Conservation (phyloP, 2,888 invertebrate species). For the Lordiphosa andalusiaca region DNA sequence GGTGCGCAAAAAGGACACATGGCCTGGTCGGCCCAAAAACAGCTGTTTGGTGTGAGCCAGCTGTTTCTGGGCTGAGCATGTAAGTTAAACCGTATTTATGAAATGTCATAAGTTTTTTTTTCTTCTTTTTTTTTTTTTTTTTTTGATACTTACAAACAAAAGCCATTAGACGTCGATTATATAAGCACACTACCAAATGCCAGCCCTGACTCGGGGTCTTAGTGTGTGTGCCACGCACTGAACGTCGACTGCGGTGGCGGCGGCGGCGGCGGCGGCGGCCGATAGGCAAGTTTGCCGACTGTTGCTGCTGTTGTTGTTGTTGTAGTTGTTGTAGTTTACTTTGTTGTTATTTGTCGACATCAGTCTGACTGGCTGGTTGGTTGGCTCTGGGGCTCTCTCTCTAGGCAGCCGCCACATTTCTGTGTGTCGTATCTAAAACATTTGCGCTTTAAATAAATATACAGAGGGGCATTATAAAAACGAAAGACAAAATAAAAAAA, state of each 20-base stretch:
- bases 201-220: constrained; percentile 23
- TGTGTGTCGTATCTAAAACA: constrained; percentile 70
- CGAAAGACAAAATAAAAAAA: constrained; percentile 39
- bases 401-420: constrained; percentile 39
- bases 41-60: constrained; percentile 44
- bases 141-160: constrained; percentile 64
- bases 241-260: constrained; percentile 30
- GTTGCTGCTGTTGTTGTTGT: constrained; percentile 27
- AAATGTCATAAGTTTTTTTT: background rate
- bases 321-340: constrained; percentile 50
- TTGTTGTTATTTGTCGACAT: constrained; percentile 38
- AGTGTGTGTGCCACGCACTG: constrained; percentile 51
- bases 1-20: constrained; percentile 68
- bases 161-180: constrained; percentile 65
- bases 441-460: constrained; percentile 75
- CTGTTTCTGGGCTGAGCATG: constrained; percentile 54
- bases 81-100: constrained; percentile 9
- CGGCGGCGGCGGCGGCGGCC: constrained; percentile 32
- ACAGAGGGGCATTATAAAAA: constrained; percentile 67
- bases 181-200: constrained; percentile 49
- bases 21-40: constrained; percentile 28
- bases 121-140: background rate
- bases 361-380: constrained; percentile 26
- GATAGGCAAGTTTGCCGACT: constrained; percentile 70
- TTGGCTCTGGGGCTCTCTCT: constrained; percentile 16